Base-by-base conservation (phyloP, 2,888 invertebrate species). In the Himalopsyche japonica region DNA sequence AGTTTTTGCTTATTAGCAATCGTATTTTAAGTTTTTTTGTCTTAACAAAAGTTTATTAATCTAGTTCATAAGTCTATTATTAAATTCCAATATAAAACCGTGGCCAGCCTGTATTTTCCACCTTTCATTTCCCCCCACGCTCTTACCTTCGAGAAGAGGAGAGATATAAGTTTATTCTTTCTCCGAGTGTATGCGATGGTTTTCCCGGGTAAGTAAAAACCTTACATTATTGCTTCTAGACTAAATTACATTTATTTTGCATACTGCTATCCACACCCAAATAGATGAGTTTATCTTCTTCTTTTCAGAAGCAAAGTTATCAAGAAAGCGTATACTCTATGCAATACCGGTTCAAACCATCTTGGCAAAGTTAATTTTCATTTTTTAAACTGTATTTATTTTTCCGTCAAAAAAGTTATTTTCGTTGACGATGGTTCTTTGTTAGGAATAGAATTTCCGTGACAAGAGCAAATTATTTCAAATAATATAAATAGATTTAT, bases 191-290 rank as follows among this genome's bases (percentile, higher is more conserved):
- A 82, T 84, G 84, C 82, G 80, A 82, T 70, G 81, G 76, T 79
- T 43, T 78, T n/a, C 34, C 64, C 47, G 84, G 85, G 85, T 85
- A 86, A 85, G 86, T 86, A 87, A 87, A 85, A 87, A 87, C 87
- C 87, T 86, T 87, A 86, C 87, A 87, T 87, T 87, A 87, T 86
- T 87, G 87, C 87, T 85, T 86, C 86, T 86, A 87, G 87, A 87
- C 87, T 85, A 87, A 87, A 87, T 87, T 87, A 87, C 87, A 86
- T 87, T 87, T 87, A 87, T 87, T 87, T 87, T 87, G 86, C 87
- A 87, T 87, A 87, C 84, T 85, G 83, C 86, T 82, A 84, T 86
- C 86, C 86, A 84, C 86, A 85, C 86, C 86, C 84, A 85, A 86
- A 86, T 84, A 86, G 85, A 86, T 82, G 86, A 86, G 85, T 86